A percentile compares a stretch with the other conserved stretches of the same genome.
Conservation (phyloP, 2,797 vertebrate genomes). For the Danio albolineatus region DNA sequence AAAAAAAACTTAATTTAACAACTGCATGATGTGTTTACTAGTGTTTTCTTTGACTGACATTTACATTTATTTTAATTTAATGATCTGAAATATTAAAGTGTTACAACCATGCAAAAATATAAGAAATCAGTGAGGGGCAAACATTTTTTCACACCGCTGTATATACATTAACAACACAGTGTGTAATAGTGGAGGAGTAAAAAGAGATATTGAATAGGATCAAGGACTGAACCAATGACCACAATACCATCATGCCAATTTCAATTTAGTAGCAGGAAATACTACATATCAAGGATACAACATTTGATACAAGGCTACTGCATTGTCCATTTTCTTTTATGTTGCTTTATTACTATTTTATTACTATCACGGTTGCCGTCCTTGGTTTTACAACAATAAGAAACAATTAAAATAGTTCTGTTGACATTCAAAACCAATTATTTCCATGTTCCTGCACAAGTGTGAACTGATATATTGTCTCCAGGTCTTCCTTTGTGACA, state of each 20-base stretch:
- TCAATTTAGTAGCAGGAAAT: background rate
- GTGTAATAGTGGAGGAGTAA: too few species aligned
- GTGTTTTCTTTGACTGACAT: too few species aligned
- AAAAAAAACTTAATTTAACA: too few species aligned
- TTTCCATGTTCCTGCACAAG: conserved; percentile 12
- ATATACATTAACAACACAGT: too few species aligned
- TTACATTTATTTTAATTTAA: too few species aligned
- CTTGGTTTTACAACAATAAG: background rate
- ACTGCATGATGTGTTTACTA: too few species aligned
- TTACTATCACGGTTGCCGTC: background rate
- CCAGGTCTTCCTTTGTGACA: conserved; percentile 27
- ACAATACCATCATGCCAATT: background rate
- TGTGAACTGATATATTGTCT: background rate
- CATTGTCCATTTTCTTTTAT: background rate
- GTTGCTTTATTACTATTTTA: background rate
- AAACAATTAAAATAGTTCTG: background rate
- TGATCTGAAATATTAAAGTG: too few species aligned
- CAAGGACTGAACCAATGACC: background rate
- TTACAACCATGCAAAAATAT: too few species aligned
- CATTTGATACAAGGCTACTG: conserved; percentile 16
- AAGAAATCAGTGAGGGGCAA: too few species aligned
- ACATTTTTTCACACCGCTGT: too few species aligned
- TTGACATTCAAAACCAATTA: conserved; percentile 13
- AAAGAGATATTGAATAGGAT: background rate
- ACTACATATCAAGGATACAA: background rate